Evolutionary conservation across 2,797 vertebrate species (phyloP).

Genomic region (Jordanella pulchra): DNA sequence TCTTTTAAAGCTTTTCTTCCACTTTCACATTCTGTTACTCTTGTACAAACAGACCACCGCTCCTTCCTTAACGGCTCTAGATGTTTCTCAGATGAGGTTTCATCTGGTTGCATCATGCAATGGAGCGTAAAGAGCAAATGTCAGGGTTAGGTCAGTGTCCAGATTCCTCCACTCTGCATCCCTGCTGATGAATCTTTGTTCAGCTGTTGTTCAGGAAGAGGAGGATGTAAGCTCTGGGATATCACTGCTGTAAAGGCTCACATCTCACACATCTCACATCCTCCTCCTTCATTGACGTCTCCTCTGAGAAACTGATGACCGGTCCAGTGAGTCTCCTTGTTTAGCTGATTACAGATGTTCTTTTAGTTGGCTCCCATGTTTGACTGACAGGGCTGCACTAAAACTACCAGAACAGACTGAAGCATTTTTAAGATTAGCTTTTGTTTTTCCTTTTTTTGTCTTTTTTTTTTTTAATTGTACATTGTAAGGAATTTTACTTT

Average conservation of each 20-base stretch:
- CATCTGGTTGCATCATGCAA: slow-evolving; percentile 14
- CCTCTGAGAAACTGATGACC: slow-evolving; percentile 40
- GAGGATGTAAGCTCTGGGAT: slow-evolving; percentile 63
- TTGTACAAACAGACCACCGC: slow-evolving; percentile 1
- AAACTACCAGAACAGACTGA: slow-evolving; percentile 1
- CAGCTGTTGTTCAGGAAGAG: slow-evolving; percentile 68
- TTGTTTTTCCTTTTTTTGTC: too few relatives aligned
- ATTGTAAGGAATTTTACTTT: background rate
- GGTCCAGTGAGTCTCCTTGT: slow-evolving; percentile 52
- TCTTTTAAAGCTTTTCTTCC: background rate
- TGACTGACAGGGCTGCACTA: slow-evolving; percentile 30
- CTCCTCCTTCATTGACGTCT: slow-evolving; percentile 49
- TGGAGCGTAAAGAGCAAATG: slow-evolving; percentile 15
- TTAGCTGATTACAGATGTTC: slow-evolving; percentile 48
- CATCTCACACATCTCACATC: too few relatives aligned
- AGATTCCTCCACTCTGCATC: slow-evolving; percentile 46
- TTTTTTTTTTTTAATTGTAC: slow-evolving; percentile 8
- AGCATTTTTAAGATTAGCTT: slow-evolving; percentile 3
- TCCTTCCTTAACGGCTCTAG: slow-evolving; percentile 2
- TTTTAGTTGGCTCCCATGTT: slow-evolving; percentile 31
- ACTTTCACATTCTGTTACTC: slow-evolving; percentile 15
- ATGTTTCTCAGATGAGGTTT: slow-evolving; percentile 6
- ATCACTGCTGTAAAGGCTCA: slow-evolving; percentile 77
- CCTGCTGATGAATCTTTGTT: slow-evolving; percentile 43
- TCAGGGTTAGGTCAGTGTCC: slow-evolving; percentile 39